Evolutionary conservation across 2,797 vertebrate genomes (phyloP).

Genomic region (Odontamblyopus lacepedii): DNA sequence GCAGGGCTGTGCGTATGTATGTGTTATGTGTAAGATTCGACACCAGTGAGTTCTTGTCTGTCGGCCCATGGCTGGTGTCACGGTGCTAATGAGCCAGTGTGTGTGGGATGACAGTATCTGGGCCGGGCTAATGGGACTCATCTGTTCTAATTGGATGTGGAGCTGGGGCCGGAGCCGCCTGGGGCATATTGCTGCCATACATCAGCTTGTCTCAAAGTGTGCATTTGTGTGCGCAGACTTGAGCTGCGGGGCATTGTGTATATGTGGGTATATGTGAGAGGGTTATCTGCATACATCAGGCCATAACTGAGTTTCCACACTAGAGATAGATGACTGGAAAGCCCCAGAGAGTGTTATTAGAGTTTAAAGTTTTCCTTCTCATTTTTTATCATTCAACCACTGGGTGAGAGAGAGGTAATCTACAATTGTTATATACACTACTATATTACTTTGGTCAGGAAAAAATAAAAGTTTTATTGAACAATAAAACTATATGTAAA

Average conservation of each 20-base stretch:
- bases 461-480: neutral
- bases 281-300: slow-evolving; percentile 77
- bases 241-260: slow-evolving; percentile 35
- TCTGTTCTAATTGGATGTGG: slow-evolving; percentile 80
- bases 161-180: slow-evolving; percentile 72
- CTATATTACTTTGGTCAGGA: neutral
- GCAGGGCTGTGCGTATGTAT: slow-evolving; percentile 55
- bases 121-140: slow-evolving; percentile 79
- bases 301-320: slow-evolving; percentile 75
- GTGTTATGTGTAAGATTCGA: slow-evolving; percentile 72
- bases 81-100: slow-evolving; percentile 69
- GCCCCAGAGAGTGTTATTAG: slow-evolving; percentile 71
- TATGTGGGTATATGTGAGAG: slow-evolving; percentile 46
- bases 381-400: slow-evolving; percentile 69
- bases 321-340: slow-evolving; percentile 74
- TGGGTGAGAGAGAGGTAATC: slow-evolving; percentile 48
- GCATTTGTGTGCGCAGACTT: slow-evolving; percentile 41
- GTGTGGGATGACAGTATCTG: slow-evolving; percentile 76
- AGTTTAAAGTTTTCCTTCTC: slow-evolving; percentile 75
- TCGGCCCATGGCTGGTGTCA: slow-evolving; percentile 61
- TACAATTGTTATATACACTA: slow-evolving; percentile 46
- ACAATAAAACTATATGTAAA: neutral
- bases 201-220: slow-evolving; percentile 79
- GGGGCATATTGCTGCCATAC: slow-evolving; percentile 83
- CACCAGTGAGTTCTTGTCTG: slow-evolving; percentile 66